Conservation (phyloP, 2,797 vertebrate species). For the Acanthis flammea region DNA sequence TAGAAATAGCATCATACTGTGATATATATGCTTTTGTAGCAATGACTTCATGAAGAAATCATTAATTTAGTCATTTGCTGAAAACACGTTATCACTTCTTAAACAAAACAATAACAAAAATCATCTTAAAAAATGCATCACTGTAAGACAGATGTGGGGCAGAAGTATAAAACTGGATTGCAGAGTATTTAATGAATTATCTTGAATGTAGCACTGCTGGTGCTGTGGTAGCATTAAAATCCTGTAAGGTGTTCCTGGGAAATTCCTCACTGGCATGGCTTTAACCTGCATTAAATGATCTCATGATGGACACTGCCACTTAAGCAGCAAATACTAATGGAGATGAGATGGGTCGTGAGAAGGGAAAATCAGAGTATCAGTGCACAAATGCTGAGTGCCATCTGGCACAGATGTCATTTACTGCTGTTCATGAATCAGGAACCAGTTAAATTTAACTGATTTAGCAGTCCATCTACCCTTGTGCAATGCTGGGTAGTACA, state of each 20-base stretch:
- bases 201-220: not conserved
- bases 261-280: not conserved
- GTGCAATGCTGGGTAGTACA: not conserved
- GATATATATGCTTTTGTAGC: not conserved
- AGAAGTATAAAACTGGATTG: not conserved
- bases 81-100: not conserved
- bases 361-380: not conserved
- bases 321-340: slow-evolving; percentile 6
- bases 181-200: not conserved
- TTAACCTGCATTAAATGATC: not conserved
- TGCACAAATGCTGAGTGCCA: slow-evolving; percentile 45
- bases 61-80: not conserved
- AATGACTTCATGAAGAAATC: not conserved
- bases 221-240: not conserved
- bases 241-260: not conserved
- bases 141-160: not conserved
- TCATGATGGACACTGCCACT: not conserved
- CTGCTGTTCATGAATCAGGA: slow-evolving; percentile 62
- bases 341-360: not conserved
- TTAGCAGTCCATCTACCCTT: slow-evolving; percentile 20
- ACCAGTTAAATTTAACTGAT: slow-evolving; percentile 56
- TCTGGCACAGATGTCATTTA: slow-evolving; percentile 68
- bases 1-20: not conserved
- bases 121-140: not conserved
- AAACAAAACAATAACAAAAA: not conserved